Conservation (phyloP, 2,797 vertebrate species). For the Gallinago nigripennis region DNA sequence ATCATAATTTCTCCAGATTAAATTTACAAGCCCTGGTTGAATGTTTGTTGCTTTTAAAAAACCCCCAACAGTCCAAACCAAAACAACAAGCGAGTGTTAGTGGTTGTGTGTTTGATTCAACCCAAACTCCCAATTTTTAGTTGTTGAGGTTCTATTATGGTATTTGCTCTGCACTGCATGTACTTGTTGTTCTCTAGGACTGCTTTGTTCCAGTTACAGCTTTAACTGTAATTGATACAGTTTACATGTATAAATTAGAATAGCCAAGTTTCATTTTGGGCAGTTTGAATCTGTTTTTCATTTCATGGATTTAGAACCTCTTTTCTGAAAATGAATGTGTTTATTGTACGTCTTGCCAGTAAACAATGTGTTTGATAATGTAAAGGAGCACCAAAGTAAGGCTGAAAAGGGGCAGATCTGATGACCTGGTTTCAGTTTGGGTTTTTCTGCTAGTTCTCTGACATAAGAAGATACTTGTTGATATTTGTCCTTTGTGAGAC, state of each 20-base stretch:
- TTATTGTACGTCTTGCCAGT: not conserved
- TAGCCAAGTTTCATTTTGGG: not conserved
- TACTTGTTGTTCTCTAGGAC: not conserved
- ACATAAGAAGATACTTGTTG: not conserved
- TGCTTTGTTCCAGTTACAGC: not conserved
- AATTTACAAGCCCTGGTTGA: not conserved
- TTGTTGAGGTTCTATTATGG: not conserved
- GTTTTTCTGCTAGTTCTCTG: not conserved
- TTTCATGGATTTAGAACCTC: not conserved
- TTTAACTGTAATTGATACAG: not conserved
- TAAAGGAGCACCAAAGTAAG: not conserved
- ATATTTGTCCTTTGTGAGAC: not conserved
- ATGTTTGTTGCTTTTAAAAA: not conserved
- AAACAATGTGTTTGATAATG: not conserved
- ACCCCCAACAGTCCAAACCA: not conserved
- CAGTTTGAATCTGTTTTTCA: not conserved
- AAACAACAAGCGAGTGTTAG: not conserved
- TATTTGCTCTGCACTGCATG: not conserved
- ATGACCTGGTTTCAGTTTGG: constrained; percentile 10
- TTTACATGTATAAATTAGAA: not conserved
- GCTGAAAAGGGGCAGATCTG: not conserved
- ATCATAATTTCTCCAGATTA: not conserved
- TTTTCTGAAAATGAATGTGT: not conserved
- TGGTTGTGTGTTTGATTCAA: not conserved
- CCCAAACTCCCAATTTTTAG: not conserved